Base-by-base conservation (phyloP, 2,888 invertebrate species). In the Dicyrtoma fusca region DNA sequence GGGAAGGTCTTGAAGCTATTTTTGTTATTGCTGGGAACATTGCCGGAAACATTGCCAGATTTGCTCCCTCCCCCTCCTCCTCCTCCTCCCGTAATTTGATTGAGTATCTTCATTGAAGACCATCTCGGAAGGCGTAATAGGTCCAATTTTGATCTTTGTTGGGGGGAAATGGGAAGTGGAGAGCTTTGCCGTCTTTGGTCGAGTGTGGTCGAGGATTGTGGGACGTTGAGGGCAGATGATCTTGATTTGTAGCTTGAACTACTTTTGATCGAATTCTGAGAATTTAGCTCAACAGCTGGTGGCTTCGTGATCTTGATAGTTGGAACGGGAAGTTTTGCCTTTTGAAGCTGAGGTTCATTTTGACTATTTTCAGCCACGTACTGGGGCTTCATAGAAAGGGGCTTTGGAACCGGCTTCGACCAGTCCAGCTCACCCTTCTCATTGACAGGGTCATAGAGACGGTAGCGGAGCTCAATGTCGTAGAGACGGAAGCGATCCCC, bases 401-500 rank as follows among this genome's bases (percentile, higher is more conserved):
- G 25, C 23, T 59, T 59, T 10, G 66, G 53, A 13, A 68, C 21
- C 0, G 66, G 66, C 1, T 44, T 34, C 4, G 19, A 55, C 66
- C 66, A 68, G 17, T 62, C 62, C 44, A 62, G 17, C 44, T 62
- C 21, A 4, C 65, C 65, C 19, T 65, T 11, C 51, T 65, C 65
- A 51, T 65, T 34, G 10, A 65, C 21, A 19, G 66, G 66, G 51
- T 68, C 66, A 44, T 68, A 68, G n/a, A 34, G 23, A 14, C 66
- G 34, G 25, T 51, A 68, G 8, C 66, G 66, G 13, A 68, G 55
- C 21, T 68, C 66, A 10, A 68, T 44, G 19, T 68, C 66, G 44
- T 55, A 68, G 6, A 55, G 2, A 11, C 66, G 66, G 42, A 68
- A 68, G 34, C 66, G 66, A 21, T 68, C 66, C 17, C 66, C 66